Evolutionary conservation across 1,140 invertebrate genomes (phyloP).

Genomic region (Araneus ventricosus): DNA sequence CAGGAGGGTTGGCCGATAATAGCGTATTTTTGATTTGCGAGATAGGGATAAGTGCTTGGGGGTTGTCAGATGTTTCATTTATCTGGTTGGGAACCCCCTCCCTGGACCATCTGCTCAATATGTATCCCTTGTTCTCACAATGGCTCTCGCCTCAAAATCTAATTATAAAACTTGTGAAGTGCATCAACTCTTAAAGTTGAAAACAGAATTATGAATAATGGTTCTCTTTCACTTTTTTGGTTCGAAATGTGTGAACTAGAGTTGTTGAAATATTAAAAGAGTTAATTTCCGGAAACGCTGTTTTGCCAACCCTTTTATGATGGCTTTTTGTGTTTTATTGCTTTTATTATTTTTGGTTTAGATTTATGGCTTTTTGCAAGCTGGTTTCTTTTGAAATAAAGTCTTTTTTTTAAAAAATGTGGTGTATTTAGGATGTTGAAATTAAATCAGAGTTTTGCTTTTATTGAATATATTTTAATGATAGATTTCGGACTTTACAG

Average conservation of each 20-base stretch:
- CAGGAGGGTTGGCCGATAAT: not conserved
- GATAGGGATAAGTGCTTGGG: conserved; percentile 5
- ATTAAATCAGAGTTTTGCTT: too few relatives aligned
- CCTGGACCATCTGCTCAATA: conserved; percentile 1
- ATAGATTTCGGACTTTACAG: too few relatives aligned
- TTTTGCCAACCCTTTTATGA: not conserved
- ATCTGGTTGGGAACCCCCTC: not conserved
- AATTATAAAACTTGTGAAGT: conserved; percentile 20
- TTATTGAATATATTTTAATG: too few relatives aligned
- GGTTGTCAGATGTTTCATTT: not conserved
- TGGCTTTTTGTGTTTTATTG: not conserved
- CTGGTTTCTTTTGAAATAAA: too few relatives aligned
- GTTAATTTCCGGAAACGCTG: not conserved
- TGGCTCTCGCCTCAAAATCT: conserved; percentile 5
- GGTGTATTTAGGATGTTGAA: too few relatives aligned
- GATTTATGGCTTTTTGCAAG: too few relatives aligned
- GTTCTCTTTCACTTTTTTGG: not conserved
- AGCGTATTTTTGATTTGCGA: conserved; percentile 18
- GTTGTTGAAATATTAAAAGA: not conserved
- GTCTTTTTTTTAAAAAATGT: too few relatives aligned
- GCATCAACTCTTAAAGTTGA: not conserved
- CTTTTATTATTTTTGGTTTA: too few relatives aligned
- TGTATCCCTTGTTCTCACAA: not conserved
- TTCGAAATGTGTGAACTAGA: not conserved
- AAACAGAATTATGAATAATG: conserved; percentile 11